Evolutionary conservation across 1,140 invertebrate species (phyloP).

Genomic region (Octopus bimaculoides): DNA sequence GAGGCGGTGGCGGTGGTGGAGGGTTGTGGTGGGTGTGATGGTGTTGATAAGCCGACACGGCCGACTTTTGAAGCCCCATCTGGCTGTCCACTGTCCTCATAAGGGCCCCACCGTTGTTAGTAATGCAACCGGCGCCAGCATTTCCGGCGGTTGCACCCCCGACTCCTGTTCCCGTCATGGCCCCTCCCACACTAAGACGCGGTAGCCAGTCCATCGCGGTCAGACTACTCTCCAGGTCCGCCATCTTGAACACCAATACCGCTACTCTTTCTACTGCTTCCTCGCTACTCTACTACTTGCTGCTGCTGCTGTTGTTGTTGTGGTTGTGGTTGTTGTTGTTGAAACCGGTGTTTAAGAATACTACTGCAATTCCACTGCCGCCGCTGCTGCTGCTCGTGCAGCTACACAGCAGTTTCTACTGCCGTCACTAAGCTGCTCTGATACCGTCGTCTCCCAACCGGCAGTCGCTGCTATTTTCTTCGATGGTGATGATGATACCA

Average conservation of each 20-base stretch:
- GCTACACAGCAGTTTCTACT: not conserved
- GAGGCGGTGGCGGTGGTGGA: not conserved
- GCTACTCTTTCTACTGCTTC: not conserved
- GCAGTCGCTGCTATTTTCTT: not conserved
- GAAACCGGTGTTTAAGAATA: not conserved
- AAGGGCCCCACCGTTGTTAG: conserved; percentile 14
- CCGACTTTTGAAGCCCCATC: conserved; percentile 35
- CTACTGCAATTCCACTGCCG: not conserved
- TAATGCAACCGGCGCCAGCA: conserved; percentile 11
- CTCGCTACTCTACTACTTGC: not conserved
- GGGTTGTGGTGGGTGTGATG: conserved; percentile 33
- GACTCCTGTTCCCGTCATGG: conserved; percentile 43
- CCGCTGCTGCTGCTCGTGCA: not conserved
- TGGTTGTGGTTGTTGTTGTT: not conserved
- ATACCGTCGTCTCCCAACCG: not conserved
- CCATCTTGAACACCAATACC: conserved; percentile 48
- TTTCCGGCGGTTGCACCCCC: not conserved
- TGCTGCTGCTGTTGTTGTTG: conserved; percentile 2
- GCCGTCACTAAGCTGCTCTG: not conserved
- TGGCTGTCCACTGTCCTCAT: conserved; percentile 27
- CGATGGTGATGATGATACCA: not conserved
- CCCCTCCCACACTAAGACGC: conserved; percentile 57
- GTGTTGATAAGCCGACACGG: conserved; percentile 42
- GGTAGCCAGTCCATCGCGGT: conserved; percentile 65
- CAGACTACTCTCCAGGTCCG: conserved; percentile 60